Percentiles rank a stretch among this genome's conserved stretches.
phyloP scores from a whole-genome alignment of 1,140 invertebrate species.

The Aphelinus certus region DNA sequence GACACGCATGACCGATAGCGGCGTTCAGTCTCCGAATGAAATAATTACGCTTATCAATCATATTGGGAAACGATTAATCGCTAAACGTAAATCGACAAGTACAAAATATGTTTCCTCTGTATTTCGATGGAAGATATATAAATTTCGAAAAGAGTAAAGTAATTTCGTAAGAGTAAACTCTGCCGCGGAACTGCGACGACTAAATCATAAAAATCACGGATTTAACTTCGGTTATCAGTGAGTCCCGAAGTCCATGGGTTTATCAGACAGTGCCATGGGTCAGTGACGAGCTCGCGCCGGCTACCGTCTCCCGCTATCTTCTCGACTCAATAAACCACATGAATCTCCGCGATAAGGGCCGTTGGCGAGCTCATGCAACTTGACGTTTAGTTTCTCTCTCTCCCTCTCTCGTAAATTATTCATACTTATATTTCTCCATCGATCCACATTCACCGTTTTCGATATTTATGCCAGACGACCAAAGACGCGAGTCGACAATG shows the following conservation, averaged over 20 bases:
- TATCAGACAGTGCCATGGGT: constrained; percentile 32
- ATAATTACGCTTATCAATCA: no score
- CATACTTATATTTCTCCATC: constrained; percentile 15
- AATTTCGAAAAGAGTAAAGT: no score
- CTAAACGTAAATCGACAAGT: no score
- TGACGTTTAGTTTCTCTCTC: neutral
- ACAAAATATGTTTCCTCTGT: no score
- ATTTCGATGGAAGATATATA: no score
- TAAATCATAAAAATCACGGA: constrained; percentile 10
- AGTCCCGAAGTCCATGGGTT: constrained; percentile 24
- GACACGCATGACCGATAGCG: no score
- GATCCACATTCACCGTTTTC: neutral
- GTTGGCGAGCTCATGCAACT: constrained; percentile 18
- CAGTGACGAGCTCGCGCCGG: constrained; percentile 15
- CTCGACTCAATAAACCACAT: constrained; percentile 23
- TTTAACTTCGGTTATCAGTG: constrained; percentile 15
- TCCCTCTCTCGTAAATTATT: neutral
- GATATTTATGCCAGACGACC: no score
- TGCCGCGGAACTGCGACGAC: no score
- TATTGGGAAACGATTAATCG: no score
- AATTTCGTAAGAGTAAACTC: no score
- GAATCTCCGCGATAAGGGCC: neutral
- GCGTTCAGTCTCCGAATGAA: no score
- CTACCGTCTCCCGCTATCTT: constrained; percentile 8
- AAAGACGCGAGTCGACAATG: no score